Evolutionary conservation across 2,797 vertebrate species (phyloP).

Genomic region (Hylomyscus alleni): DNA sequence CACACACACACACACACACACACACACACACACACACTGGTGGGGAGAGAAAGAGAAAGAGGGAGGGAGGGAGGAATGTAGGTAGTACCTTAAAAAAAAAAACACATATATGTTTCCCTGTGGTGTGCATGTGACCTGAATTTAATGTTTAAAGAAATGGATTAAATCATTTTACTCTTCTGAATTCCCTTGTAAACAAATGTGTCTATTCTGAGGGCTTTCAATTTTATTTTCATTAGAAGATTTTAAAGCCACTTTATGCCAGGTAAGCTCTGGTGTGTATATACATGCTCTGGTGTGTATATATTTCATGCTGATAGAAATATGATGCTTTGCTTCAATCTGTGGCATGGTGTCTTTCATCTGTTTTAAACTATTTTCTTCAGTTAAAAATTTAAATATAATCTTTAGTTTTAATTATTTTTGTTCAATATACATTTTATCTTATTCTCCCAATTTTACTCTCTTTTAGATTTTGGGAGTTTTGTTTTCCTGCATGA

Average conservation of each 20-base stretch:
- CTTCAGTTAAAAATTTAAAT: not conserved
- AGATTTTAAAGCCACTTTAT: not conserved
- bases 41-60: no score
- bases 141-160: not conserved
- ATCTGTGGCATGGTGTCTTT: not conserved
- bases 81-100: not conserved
- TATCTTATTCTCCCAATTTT: not conserved
- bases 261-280: not conserved
- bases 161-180: not conserved
- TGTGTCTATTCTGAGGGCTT: not conserved
- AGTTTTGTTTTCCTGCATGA: not conserved
- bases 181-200: not conserved
- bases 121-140: not conserved
- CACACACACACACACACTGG: no score
- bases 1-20: not conserved
- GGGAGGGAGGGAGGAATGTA: not conserved
- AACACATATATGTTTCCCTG: not conserved
- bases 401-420: not conserved
- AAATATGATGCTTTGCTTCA: not conserved
- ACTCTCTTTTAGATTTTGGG: not conserved
- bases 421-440: not conserved
- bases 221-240: not conserved
- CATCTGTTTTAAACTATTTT: not conserved
- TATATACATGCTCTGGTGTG: no score
- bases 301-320: not conserved